Evolutionary conservation across 2,113 vertebrate species (phyloP), one percentile per base, ranked within the genome.

Genomic region (Myrmophylax atrothorax): DNA sequence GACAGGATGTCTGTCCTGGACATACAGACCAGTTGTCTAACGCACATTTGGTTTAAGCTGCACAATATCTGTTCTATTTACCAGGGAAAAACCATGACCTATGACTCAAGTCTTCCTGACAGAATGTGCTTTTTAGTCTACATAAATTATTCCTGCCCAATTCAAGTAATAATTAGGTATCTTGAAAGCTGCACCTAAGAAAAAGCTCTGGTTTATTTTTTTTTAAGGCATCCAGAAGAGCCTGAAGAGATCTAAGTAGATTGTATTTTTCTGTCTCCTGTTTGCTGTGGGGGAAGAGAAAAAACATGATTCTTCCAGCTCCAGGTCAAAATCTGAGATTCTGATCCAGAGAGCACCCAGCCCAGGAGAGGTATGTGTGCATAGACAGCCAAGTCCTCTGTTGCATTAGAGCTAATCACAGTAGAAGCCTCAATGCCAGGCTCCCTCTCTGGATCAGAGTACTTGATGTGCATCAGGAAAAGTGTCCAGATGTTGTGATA

Each of bases 231-330:
- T 90, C 92, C 91, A 85, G 90, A 97, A 96, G 82, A 96, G 92
- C 93, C 93, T 94, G 90, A 95, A 96, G 93, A 92, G 88, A 90
- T 96, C 88, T 87, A 96, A 97, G 92, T 93, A 96, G 91, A 93
- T 84, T 97, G 60, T 96, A 87, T 90, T 96, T 97, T 97, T 97
- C 92, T 93, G 80, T 88, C 83, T 96, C 96, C 92, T 96, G 90
- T 87, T 97, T 92, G 96, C 90, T 96, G 86, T 90, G 93, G 80
- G 92, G 83, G 88, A 96, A 96, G 94, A 95, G 93, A 91, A 89
- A 87, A 94, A 94, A 89, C 88, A 93, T 90, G 90, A 87, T 95
- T 96, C 83, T 76, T 96, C 83, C 96, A 94, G 86, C 91, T 95
- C 86, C 96, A 97, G 93, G 69, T 93, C 94, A 95, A 95, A 96